Conservation (phyloP, 2,797 vertebrate genomes). For the Phrynocephalus guinanensis region DNA sequence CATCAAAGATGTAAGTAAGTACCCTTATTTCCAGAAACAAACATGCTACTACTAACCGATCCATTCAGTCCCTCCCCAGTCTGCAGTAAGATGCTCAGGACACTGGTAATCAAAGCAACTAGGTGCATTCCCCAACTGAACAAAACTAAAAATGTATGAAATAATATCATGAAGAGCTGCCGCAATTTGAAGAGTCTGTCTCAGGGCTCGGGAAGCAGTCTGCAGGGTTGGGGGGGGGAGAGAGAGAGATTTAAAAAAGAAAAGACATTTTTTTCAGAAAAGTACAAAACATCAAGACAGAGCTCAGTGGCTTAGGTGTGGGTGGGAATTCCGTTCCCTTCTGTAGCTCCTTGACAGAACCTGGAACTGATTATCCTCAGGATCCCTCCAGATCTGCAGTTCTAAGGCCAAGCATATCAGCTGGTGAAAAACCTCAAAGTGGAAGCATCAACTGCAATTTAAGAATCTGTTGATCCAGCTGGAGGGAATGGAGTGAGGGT, state of each 20-base stretch:
- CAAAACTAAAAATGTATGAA: constrained; percentile 80
- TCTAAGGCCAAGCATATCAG: no score
- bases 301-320: background rate
- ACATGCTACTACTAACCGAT: constrained; percentile 68
- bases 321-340: no score
- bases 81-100: constrained; percentile 63
- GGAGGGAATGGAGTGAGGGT: no score
- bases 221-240: constrained; percentile 58
- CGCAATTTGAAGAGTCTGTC: constrained; percentile 74
- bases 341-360: no score
- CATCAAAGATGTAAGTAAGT: background rate
- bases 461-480: no score
- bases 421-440: no score
- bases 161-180: constrained; percentile 78
- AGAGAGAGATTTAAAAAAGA: constrained; percentile 39
- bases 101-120: constrained; percentile 62
- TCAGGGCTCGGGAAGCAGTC: constrained; percentile 73
- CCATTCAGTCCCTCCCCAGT: constrained; percentile 77
- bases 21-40: background rate
- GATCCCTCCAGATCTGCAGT: no score
- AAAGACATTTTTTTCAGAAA: constrained; percentile 23
- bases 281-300: background rate
- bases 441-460: no score
- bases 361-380: no score
- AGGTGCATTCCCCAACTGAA: constrained; percentile 76